Evolutionary conservation across 2,797 vertebrate genomes (phyloP).

Genomic region (Molossus molossus): DNA sequence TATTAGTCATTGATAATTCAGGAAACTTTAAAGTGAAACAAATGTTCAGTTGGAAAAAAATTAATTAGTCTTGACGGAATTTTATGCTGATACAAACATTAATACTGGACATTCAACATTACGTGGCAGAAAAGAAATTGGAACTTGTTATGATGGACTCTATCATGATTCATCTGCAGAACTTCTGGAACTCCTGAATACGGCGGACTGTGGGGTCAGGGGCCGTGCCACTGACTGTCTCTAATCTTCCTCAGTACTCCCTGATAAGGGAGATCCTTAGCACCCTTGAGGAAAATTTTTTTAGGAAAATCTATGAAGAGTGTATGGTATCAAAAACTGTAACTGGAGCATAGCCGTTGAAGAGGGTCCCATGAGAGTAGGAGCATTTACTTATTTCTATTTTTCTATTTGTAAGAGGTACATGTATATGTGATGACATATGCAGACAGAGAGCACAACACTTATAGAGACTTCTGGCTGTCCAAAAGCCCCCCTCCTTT

Average conservation of each 20-base stretch:
- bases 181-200: not conserved
- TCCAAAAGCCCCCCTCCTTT: not conserved
- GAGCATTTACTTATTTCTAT: not conserved
- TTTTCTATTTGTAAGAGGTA: not conserved
- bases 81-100: not conserved
- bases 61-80: not conserved
- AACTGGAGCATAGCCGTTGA: not conserved
- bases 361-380: not conserved
- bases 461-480: not conserved
- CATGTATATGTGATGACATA: not conserved
- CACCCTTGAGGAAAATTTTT: not conserved
- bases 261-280: not conserved
- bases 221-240: fast-evolving
- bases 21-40: not conserved
- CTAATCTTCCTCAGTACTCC: not conserved
- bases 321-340: not conserved
- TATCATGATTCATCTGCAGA: not conserved
- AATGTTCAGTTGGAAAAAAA: not conserved
- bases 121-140: not conserved
- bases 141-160: not conserved
- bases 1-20: not conserved
- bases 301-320: not conserved
- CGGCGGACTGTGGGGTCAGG: not conserved
- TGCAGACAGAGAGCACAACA: not conserved
- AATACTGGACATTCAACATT: not conserved